phyloP scores from a whole-genome alignment of 2,113 vertebrate species.

The human (Homo sapiens) region DNA sequence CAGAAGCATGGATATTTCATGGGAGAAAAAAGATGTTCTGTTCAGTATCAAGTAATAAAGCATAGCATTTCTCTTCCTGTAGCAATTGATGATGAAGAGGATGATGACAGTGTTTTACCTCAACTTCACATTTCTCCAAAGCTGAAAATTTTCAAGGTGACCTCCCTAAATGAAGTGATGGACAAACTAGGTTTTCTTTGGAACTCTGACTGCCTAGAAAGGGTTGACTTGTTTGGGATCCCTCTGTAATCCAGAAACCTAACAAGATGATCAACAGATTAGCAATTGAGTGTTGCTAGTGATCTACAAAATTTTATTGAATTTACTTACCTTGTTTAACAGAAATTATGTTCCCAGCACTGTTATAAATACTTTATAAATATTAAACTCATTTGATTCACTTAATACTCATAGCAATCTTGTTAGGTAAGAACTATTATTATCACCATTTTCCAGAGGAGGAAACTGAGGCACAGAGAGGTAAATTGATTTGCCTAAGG shows the following conservation, averaged over 20 bases:
- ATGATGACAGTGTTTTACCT: not conserved
- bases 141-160: not conserved
- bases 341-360: not conserved
- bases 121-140: not conserved
- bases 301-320: not conserved
- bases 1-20: not conserved
- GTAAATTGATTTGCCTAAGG: not conserved
- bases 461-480: not conserved
- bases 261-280: slow-evolving; percentile 3
- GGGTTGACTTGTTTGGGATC: not conserved
- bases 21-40: not conserved
- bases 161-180: not conserved
- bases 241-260: not conserved
- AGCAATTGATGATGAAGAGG: not conserved
- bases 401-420: not conserved
- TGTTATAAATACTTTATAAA: not conserved
- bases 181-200: not conserved
- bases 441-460: not conserved
- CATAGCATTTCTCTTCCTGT: not conserved
- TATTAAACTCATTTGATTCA: not conserved
- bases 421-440: not conserved
- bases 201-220: not conserved
- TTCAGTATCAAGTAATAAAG: not conserved
- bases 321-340: not conserved
- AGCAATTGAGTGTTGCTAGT: not conserved